These are phyloP conservation scores for Poecilia wingei DNA, from an alignment of 2,797 vertebrate species.

Conservation along the genomic window DNA sequence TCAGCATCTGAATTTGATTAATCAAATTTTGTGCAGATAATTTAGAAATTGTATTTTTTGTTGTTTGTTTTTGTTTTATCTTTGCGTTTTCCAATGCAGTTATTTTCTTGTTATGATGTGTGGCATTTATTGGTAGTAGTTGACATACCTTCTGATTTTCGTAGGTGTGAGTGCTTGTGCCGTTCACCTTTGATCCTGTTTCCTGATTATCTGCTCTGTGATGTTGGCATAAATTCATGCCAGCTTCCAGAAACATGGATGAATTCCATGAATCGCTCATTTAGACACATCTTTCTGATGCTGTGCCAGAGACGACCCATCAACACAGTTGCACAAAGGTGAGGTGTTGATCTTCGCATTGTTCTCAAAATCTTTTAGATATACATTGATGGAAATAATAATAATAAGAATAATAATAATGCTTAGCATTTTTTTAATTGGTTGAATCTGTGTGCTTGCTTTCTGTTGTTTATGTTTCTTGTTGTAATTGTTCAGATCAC, in stretches of 20 bases:
- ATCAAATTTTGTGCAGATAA: neutral
- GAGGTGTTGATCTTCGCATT: conserved; percentile 35
- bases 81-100: neutral
- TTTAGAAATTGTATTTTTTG: neutral
- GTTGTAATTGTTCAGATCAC: neutral
- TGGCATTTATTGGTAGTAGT: neutral
- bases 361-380: neutral
- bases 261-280: conserved; percentile 69
- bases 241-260: conserved; percentile 78
- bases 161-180: conserved; percentile 33
- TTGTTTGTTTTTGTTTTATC: neutral
- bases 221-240: conserved; percentile 70
- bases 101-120: neutral
- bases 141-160: conserved; percentile 4
- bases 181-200: conserved; percentile 37
- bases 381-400: neutral
- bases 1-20: neutral
- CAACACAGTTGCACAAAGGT: conserved; percentile 64
- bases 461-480: neutral
- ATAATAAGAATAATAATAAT: neutral
- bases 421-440: neutral
- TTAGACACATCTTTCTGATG: conserved; percentile 74
- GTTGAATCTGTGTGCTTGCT: neutral
- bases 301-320: conserved; percentile 60
- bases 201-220: conserved; percentile 65